phyloP scores from a whole-genome alignment of 2,113 vertebrate genomes.

The Fulmarus glacialis region DNA sequence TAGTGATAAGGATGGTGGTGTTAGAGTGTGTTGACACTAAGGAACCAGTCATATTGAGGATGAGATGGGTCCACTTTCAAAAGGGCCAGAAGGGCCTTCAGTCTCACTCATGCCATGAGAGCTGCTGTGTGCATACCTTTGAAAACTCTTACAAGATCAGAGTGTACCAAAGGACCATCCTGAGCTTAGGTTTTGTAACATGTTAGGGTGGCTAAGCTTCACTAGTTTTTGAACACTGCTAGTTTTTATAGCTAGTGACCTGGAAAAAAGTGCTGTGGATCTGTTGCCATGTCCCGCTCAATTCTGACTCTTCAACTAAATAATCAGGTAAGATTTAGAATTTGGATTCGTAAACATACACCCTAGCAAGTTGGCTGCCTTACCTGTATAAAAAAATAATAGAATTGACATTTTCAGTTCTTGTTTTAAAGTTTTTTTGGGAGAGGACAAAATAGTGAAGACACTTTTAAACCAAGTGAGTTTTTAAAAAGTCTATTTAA shows the following conservation, averaged over 20 bases:
- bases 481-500: constrained; percentile 1
- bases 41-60: not conserved
- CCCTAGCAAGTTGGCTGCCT: not conserved
- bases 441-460: not conserved
- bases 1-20: not conserved
- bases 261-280: not conserved
- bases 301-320: not conserved
- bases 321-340: not conserved
- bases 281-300: not conserved
- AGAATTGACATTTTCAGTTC: not conserved
- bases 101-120: not conserved
- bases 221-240: not conserved
- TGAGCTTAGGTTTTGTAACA: not conserved
- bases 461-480: not conserved
- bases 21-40: not conserved
- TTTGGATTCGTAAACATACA: not conserved
- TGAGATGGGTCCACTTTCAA: not conserved
- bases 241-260: not conserved
- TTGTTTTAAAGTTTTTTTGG: not conserved
- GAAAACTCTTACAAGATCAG: not conserved
- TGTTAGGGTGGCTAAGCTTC: not conserved
- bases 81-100: not conserved
- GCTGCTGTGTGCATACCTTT: rapidly evolving
- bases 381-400: not conserved
- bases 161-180: not conserved